Evolutionary conservation across 2,113 vertebrate genomes (phyloP).

Genomic region (Brachirus orientalis): DNA sequence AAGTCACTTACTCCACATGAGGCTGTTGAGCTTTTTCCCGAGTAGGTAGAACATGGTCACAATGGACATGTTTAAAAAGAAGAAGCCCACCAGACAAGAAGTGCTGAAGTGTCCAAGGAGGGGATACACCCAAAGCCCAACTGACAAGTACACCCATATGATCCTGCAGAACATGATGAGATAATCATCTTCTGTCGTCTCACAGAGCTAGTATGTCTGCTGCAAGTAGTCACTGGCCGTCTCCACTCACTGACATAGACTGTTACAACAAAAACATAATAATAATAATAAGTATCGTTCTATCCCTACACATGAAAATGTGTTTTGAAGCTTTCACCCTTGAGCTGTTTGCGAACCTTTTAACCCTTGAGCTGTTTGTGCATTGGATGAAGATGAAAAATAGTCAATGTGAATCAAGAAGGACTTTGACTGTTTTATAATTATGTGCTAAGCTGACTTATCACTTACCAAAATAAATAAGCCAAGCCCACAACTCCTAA

Average conservation of each 20-base stretch:
- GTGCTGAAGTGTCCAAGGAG: constrained; percentile 73
- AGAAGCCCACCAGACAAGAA: constrained; percentile 69
- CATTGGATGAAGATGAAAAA: too few species aligned
- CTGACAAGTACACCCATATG: constrained; percentile 77
- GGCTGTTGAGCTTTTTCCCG: constrained; percentile 71
- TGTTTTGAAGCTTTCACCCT: too few species aligned
- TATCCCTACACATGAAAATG: too few species aligned
- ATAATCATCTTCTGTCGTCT: constrained; percentile 5
- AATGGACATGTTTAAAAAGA: constrained; percentile 77
- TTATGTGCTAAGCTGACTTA: not conserved
- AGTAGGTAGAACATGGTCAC: constrained; percentile 70
- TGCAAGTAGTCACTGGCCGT: constrained; percentile 14
- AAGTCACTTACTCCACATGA: constrained; percentile 66
- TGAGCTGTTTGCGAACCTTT: too few species aligned
- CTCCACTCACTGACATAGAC: not conserved
- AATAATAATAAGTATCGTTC: too few species aligned
- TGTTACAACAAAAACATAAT: too few species aligned
- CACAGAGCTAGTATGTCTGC: not conserved
- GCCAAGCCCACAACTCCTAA: constrained; percentile 66
- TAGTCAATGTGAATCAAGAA: too few species aligned
- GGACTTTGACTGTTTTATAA: too few species aligned
- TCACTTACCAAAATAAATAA: constrained; percentile 78
- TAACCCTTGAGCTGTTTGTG: too few species aligned
- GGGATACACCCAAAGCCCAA: constrained; percentile 82
- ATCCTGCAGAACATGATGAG: constrained; percentile 66